Base-by-base conservation (phyloP, 1,140 invertebrate genomes). In the Scaptomyza hsui region DNA sequence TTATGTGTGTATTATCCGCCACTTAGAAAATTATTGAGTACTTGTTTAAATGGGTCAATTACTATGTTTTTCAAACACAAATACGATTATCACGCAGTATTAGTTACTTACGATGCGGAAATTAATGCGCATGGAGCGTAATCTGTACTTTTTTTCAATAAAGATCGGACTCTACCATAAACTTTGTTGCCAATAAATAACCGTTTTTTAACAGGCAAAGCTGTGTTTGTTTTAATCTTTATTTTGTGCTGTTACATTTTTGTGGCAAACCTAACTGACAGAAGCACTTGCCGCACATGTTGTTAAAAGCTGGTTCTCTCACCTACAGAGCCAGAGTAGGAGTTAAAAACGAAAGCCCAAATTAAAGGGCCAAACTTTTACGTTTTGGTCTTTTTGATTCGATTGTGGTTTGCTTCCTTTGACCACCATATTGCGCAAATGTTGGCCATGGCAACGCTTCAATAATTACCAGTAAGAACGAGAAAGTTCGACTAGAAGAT, bases 141-240 rank as follows among this genome's bases (percentile, higher is more conserved):
- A 60, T 53, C 47, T 75, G 53, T 71, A 67, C 71, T 71, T 75
- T 61, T 75, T 74, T 53, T n/a, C n/a, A n/a, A n/a, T n/a, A n/a
- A 9, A 19, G 15, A 37, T 48, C 21, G 48, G 19, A 12, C 18
- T 45, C 15, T 37, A 4, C 19, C 29, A 26, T n/a, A 39, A 61
- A 41, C 19, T 48, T 49, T 56, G 16, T 24, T 29, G 21, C 21
- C 19, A 35, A 48, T 74, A 74, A 70, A 69, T 53, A 52, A 59
- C 45, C 41, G 12, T 68, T 68, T 69, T 69, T 44, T 1, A 48
- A 70, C 71, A 29, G 53, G 53, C 19, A 4, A n/a, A 10, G n/a
- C 10, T 19, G 10, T 51, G 18, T 15, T 18, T 37, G 16, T 45
- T 16, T 53, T 16, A 35, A 10, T 37, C 15, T 37, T 24, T 15